These are phyloP conservation scores for Scaeva pyrastri DNA, from an alignment of 2,888 invertebrate species.

Conservation along the genomic window DNA sequence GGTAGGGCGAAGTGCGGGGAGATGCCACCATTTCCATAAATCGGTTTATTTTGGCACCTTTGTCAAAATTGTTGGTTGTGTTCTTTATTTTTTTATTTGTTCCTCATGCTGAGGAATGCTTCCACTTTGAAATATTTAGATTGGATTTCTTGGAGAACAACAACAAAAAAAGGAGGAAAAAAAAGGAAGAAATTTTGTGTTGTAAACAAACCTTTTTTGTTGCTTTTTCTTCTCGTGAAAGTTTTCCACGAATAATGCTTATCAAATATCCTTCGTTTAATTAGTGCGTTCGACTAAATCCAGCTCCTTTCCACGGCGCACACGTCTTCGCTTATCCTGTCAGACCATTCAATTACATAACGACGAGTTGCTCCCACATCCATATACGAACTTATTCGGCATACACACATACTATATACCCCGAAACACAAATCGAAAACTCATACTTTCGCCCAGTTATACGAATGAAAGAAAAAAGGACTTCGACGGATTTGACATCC, in stretches of 20 bases:
- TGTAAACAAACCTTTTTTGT: constrained; percentile 72
- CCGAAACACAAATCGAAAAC: constrained; percentile 40
- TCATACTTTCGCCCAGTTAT: constrained; percentile 27
- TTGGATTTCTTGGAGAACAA: not conserved
- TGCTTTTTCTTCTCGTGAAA: constrained; percentile 18
- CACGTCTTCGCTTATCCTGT: constrained; percentile 13
- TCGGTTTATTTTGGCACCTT: constrained; percentile 8
- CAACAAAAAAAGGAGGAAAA: not conserved
- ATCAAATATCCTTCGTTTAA: constrained; percentile 50
- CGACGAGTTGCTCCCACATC: constrained; percentile 17
- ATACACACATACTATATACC: not conserved
- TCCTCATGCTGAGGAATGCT: too few relatives aligned
- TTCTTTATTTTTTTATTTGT: not conserved
- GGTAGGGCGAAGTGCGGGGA: too few relatives aligned
- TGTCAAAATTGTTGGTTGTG: not conserved
- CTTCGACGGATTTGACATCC: constrained; percentile 57
- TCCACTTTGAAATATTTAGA: not conserved
- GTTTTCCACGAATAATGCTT: constrained; percentile 16
- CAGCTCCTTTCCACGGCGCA: constrained; percentile 17
- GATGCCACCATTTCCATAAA: constrained; percentile 5
- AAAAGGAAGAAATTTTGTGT: not conserved
- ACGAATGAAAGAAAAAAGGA: constrained; percentile 50
- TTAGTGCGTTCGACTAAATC: constrained; percentile 33
- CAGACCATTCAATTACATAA: constrained; percentile 63
- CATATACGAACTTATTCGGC: not conserved